A percentile compares a stretch with the other conserved stretches of the same genome.
Evolutionary conservation across 2,888 invertebrate species (phyloP).

Genomic region (Neocrepidodera transversa): DNA sequence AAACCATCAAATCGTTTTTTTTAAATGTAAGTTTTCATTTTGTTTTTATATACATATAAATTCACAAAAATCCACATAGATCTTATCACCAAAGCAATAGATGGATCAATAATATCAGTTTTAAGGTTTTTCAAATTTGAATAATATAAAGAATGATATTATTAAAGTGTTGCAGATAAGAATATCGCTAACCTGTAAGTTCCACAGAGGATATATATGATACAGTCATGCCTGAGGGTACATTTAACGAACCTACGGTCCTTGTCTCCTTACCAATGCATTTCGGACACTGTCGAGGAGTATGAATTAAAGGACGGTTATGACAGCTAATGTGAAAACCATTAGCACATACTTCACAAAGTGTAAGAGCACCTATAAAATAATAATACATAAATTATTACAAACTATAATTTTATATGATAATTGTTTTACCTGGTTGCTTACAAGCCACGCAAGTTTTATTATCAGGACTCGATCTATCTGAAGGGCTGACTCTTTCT

Average conservation of each 20-base stretch:
- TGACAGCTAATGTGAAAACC: slow-evolving; percentile 65
- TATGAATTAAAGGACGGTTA: slow-evolving; percentile 60
- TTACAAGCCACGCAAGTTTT: slow-evolving; percentile 61
- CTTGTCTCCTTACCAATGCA: slow-evolving; percentile 57
- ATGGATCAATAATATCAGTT: too few species aligned
- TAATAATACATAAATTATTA: slow-evolving; percentile 20
- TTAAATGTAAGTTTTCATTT: too few species aligned
- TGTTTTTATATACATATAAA: too few species aligned
- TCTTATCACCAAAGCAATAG: too few species aligned
- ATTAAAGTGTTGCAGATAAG: too few species aligned
- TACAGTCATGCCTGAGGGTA: slow-evolving; percentile 56
- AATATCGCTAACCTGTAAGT: slow-evolving; percentile 55
- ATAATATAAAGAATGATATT: too few species aligned
- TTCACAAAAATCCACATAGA: too few species aligned
- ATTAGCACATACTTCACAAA: slow-evolving; percentile 63
- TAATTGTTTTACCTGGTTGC: slow-evolving; percentile 63
- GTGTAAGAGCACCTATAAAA: slow-evolving; percentile 58
- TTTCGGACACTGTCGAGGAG: slow-evolving; percentile 62
- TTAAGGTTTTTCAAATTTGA: too few species aligned
- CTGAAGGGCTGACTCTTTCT: slow-evolving; percentile 60
- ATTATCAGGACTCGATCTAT: slow-evolving; percentile 53
- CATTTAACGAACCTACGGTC: slow-evolving; percentile 52
- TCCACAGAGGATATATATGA: slow-evolving; percentile 52
- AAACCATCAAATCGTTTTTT: too few species aligned
- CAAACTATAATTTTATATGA: too few species aligned